Evolutionary conservation across 2,888 invertebrate species (phyloP).

Genomic region (Euclidia mi): DNA sequence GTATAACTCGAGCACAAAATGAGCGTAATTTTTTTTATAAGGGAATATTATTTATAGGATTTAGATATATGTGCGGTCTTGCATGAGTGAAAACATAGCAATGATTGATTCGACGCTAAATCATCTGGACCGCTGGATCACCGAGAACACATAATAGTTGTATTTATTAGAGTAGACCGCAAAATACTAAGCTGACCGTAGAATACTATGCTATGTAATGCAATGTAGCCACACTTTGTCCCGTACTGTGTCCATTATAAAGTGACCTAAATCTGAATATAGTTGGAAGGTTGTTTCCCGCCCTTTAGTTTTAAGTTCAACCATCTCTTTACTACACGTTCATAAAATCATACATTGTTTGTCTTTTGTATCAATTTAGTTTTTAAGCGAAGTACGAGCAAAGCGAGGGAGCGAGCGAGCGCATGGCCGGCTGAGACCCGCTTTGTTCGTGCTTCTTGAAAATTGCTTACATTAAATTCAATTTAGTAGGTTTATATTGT

Average conservation of each 20-base stretch:
- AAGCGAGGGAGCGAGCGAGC: slow-evolving; percentile 29
- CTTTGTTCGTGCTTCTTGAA: slow-evolving; percentile 39
- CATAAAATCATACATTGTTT: slow-evolving; percentile 37
- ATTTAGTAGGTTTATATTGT: slow-evolving; percentile 19
- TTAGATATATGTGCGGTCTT: slow-evolving; percentile 42
- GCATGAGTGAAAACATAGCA: slow-evolving; percentile 14
- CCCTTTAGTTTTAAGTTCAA: slow-evolving; percentile 74
- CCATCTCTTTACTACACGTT: slow-evolving; percentile 44
- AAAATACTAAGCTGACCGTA: slow-evolving; percentile 14
- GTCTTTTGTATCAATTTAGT: slow-evolving; percentile 61
- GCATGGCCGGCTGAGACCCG: background rate
- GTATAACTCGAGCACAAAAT: slow-evolving; percentile 29
- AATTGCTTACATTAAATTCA: slow-evolving; percentile 18
- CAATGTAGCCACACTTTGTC: slow-evolving; percentile 16
- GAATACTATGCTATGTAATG: slow-evolving; percentile 11
- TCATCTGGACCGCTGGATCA: no score
- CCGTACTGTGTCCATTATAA: slow-evolving; percentile 16
- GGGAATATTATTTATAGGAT: slow-evolving; percentile 26
- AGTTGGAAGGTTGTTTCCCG: slow-evolving; percentile 70
- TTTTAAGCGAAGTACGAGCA: slow-evolving; percentile 46
- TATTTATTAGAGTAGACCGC: slow-evolving; percentile 30
- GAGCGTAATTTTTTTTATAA: slow-evolving; percentile 15
- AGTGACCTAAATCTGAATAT: slow-evolving; percentile 63
- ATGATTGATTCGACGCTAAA: slow-evolving; percentile 22
- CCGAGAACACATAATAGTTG: slow-evolving; percentile 4